These are phyloP conservation scores for Sweltsa coloradensis DNA, from an alignment of 1,140 invertebrate genomes.

Conservation along the genomic window DNA sequence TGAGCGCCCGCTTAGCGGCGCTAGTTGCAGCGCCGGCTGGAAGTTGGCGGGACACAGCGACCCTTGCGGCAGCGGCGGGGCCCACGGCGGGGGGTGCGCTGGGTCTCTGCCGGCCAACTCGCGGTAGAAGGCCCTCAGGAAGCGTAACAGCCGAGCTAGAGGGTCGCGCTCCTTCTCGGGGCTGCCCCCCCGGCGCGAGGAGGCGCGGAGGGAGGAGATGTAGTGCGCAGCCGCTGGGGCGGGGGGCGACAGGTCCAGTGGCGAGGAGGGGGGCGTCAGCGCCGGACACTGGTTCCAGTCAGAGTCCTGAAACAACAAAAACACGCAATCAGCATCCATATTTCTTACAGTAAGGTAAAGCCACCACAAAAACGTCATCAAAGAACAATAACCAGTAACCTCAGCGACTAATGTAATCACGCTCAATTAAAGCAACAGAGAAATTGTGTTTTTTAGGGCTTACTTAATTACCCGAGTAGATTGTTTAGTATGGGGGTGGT, in stretches of 20 bases:
- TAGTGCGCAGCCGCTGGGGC: constrained; percentile 12
- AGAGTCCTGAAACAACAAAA: constrained; percentile 8
- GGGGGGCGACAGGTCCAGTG: constrained; percentile 6
- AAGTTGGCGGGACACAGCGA: constrained; percentile 32
- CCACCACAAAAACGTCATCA: background rate
- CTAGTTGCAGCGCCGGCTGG: constrained; percentile 32
- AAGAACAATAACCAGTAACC: too few relatives aligned
- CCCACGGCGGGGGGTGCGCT: constrained; percentile 30
- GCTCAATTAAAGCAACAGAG: too few relatives aligned
- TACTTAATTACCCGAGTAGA: too few relatives aligned
- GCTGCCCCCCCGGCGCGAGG: constrained; percentile 26
- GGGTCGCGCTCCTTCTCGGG: constrained; percentile 31
- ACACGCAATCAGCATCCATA: background rate
- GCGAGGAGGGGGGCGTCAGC: constrained; percentile 2
- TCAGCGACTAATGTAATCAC: too few relatives aligned
- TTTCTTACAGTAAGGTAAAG: background rate
- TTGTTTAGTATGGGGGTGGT: too few relatives aligned
- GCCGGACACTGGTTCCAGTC: constrained; percentile 5
- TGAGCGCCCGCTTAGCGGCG: constrained; percentile 23
- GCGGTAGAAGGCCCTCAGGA: constrained; percentile 32
- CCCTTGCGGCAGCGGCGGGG: constrained; percentile 29
- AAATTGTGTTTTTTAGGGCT: too few relatives aligned
- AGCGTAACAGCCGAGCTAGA: constrained; percentile 29
- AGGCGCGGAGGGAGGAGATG: constrained; percentile 24
- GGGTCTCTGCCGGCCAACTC: constrained; percentile 32